Conservation (phyloP, 2,113 vertebrate species). For the Campylorhamphus procurvoides region DNA sequence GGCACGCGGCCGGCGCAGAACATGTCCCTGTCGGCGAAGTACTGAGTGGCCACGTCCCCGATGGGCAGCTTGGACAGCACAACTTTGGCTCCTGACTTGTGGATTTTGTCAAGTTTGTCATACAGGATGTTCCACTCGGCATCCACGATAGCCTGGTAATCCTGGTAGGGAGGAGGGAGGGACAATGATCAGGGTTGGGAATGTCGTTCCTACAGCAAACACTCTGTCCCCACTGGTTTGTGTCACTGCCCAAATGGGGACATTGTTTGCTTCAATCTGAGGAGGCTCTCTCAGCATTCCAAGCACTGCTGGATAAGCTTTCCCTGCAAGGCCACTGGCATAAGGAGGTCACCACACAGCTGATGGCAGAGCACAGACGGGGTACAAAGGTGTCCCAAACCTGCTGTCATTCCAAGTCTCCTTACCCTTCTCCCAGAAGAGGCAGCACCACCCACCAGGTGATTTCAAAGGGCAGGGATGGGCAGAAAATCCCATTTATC, state of each 20-base stretch:
- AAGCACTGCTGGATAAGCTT: background rate
- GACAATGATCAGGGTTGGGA: fast-evolving
- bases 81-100: constrained; percentile 92
- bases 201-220: fast-evolving
- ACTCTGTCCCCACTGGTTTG: background rate
- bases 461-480: background rate
- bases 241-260: background rate
- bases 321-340: background rate
- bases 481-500: background rate
- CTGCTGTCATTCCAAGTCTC: background rate
- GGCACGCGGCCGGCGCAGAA: constrained; percentile 96
- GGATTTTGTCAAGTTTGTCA: constrained; percentile 94
- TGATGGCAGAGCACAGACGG: background rate
- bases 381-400: background rate
- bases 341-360: background rate
- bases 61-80: constrained; percentile 95
- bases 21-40: constrained; percentile 95
- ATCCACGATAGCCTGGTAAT: constrained; percentile 97
- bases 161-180: constrained; percentile 69
- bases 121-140: constrained; percentile 98
- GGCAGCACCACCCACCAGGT: background rate
- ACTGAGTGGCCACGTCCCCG: constrained; percentile 95
- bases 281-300: background rate
- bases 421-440: fast-evolving
- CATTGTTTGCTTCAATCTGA: background rate